Conservation (phyloP, 2,888 invertebrate genomes). For the Timandra comae region DNA sequence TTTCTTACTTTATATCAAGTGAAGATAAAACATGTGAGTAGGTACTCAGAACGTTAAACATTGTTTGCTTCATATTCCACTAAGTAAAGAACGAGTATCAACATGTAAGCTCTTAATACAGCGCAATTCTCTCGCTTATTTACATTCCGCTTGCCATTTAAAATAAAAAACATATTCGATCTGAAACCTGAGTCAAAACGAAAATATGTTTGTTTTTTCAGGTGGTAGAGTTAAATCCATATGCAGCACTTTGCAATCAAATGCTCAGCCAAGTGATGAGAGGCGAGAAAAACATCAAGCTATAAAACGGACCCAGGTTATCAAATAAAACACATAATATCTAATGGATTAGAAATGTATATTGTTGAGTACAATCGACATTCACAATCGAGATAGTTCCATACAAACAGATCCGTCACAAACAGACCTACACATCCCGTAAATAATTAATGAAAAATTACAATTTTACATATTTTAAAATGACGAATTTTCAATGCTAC, state of each 20-base stretch:
- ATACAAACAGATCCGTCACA: constrained; percentile 38
- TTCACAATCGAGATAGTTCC: constrained; percentile 54
- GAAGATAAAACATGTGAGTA: too few relatives aligned
- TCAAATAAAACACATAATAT: constrained; percentile 58
- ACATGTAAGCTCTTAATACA: too few relatives aligned
- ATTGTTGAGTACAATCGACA: constrained; percentile 74
- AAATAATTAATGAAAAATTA: constrained; percentile 43
- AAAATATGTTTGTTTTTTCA: constrained; percentile 47
- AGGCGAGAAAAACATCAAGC: constrained; percentile 57
- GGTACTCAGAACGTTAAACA: too few relatives aligned
- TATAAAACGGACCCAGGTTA: constrained; percentile 24
- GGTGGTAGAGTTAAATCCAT: constrained; percentile 93
- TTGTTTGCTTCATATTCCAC: too few relatives aligned
- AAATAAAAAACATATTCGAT: too few relatives aligned
- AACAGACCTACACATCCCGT: constrained; percentile 29
- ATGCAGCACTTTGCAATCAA: constrained; percentile 96
- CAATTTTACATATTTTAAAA: constrained; percentile 51
- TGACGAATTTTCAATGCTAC: constrained; percentile 66
- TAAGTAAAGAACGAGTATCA: too few relatives aligned
- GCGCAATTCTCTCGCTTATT: too few relatives aligned
- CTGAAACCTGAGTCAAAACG: too few relatives aligned
- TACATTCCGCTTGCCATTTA: too few relatives aligned
- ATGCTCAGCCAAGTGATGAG: constrained; percentile 90
- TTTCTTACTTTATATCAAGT: too few relatives aligned
- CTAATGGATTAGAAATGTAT: constrained; percentile 76